Evolutionary conservation across 2,888 invertebrate species (phyloP).

Genomic region (Norana najaformis): DNA sequence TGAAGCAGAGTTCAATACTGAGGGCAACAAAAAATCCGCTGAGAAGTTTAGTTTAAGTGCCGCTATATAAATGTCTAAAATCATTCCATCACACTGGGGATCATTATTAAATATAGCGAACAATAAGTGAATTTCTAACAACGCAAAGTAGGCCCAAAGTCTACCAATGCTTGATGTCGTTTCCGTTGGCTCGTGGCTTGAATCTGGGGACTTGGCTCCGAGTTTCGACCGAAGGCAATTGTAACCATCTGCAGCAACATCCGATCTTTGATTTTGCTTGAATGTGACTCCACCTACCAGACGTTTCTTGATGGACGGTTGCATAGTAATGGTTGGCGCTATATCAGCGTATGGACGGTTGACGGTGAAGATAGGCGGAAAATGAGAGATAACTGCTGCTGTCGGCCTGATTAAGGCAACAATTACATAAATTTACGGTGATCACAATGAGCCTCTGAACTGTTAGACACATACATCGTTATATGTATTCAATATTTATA

Average conservation of each 20-base stretch:
- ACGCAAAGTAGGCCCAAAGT: not conserved
- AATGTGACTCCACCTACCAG: not conserved
- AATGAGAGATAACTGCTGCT: not conserved
- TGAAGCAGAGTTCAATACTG: too few species aligned
- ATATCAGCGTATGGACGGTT: slow-evolving; percentile 4
- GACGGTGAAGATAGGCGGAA: not conserved
- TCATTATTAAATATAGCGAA: too few species aligned
- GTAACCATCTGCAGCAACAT: not conserved
- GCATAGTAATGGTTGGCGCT: not conserved
- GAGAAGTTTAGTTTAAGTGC: too few species aligned
- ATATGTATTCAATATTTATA: too few species aligned
- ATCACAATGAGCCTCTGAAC: too few species aligned
- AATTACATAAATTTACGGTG: not conserved
- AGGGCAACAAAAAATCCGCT: too few species aligned
- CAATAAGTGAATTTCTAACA: too few species aligned
- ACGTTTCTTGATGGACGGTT: not conserved
- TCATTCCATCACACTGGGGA: too few species aligned
- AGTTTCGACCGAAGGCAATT: not conserved
- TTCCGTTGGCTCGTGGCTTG: not conserved
- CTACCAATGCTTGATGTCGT: not conserved
- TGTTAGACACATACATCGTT: too few species aligned
- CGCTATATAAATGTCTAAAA: too few species aligned
- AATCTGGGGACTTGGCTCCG: not conserved
- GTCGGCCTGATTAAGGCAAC: not conserved
- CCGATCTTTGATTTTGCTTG: not conserved